phyloP scores from a whole-genome alignment of 2,797 vertebrate species.

The Enteromius fasciolatus region DNA sequence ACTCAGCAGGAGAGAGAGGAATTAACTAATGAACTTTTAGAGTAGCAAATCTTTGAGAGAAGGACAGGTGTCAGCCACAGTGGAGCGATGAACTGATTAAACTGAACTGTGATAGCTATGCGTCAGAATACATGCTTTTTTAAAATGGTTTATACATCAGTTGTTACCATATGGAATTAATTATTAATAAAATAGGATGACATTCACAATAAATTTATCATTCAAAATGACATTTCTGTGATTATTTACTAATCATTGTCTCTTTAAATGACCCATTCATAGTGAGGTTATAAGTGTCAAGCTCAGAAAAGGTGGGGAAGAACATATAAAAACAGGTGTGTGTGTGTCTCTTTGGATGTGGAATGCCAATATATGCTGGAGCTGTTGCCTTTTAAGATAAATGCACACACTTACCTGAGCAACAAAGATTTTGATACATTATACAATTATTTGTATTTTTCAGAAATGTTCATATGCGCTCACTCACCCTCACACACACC shows the following conservation, averaged over 20 bases:
- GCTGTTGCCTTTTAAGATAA: neutral
- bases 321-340: neutral
- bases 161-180: neutral
- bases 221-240: neutral
- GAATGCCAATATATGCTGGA: neutral
- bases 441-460: neutral
- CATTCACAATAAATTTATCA: neutral
- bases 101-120: neutral
- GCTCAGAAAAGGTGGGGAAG: neutral
- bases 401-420: neutral
- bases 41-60: conserved; percentile 21
- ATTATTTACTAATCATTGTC: neutral
- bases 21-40: conserved; percentile 48
- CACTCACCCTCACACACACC: neutral
- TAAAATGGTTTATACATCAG: neutral
- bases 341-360: neutral
- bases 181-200: neutral
- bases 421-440: neutral
- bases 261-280: neutral
- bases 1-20: conserved; percentile 39
- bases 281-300: neutral
- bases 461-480: neutral
- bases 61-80: conserved; percentile 22
- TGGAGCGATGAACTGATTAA: neutral
- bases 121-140: neutral